Evolutionary conservation across 2,113 vertebrate species (phyloP), one percentile per base, ranked within the genome.

Genomic region (Plecturocebus donacophilus): DNA sequence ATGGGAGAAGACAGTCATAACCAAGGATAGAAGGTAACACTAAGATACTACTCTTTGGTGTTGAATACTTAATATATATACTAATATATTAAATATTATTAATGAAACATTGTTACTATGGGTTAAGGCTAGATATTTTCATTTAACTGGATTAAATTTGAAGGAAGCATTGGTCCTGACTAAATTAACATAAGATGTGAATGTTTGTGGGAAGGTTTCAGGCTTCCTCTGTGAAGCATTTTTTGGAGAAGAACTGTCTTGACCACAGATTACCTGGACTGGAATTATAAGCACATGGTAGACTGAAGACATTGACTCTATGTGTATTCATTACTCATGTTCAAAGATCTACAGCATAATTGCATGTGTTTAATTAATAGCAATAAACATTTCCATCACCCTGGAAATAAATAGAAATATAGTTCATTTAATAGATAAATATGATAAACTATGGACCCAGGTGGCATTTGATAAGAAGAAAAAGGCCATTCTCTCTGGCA

Each of bases 311-410:
- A 49, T 38, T 75, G 61, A 42, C 23, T 58, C 20, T 84, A 52
- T 1, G 25, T 58, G 42, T 5, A 85, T 35, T 79, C n/a, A 71
- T 52, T 75, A 84, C 56, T 94, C 66, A 70, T 61, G 73, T 96
- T 96, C 89, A 89, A 95, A 97, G 84, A 75, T 21, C 66, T 88
- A n/a, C 32, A 73, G n/a, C 42, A 38, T 30, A 87, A 91, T 25
- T 85, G 54, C 75, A 68, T 19, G n/a, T 47, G 23, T 32, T 79
- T 84, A 84, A 68, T 73, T 90, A 68, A 88, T 49, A 76, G 66
- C 58, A 94, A 96, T 94, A 85, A 92, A 95, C 86, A 92, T 93
- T 42, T 94, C 40, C 21, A 90, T 94, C 40, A 61, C 16, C 16
- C 68, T 66, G 17, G 4, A 32, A 96, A 94, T 68, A 87, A 97